Percentiles rank a stretch among this genome's conserved stretches.
Evolutionary conservation across 1,140 invertebrate species (phyloP).

Genomic region (Stratiolaelaps scimitus): DNA sequence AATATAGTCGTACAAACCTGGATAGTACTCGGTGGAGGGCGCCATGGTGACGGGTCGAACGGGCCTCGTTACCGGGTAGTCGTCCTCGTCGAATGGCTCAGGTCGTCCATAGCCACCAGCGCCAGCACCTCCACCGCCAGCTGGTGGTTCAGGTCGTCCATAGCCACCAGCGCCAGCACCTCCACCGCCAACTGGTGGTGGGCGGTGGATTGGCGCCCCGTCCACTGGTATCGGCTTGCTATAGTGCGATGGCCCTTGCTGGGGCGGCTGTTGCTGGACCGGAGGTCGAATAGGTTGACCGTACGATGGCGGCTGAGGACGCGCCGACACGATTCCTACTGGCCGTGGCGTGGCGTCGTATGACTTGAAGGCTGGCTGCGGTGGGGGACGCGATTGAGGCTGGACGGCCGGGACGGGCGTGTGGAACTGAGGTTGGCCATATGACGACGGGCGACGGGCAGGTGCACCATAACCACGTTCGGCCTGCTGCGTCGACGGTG

Average conservation of each 20-base stretch:
- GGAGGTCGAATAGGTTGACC: background rate
- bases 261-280: too few relatives aligned
- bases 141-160: slow-evolving; percentile 4
- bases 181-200: background rate
- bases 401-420: background rate
- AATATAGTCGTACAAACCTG: background rate
- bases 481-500: background rate
- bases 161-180: slow-evolving; percentile 1
- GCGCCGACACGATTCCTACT: slow-evolving; percentile 9
- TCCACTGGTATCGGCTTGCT: too few relatives aligned
- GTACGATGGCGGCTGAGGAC: slow-evolving; percentile 1
- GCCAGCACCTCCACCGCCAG: slow-evolving; percentile 10
- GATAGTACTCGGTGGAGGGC: slow-evolving; percentile 9
- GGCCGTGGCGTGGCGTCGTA: slow-evolving; percentile 8
- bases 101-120: slow-evolving; percentile 13
- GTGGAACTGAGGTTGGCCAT: slow-evolving; percentile 1
- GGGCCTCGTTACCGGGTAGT: background rate
- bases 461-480: slow-evolving; percentile 19
- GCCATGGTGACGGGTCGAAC: slow-evolving; percentile 10
- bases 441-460: slow-evolving; percentile 7
- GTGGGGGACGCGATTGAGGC: background rate
- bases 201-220: too few relatives aligned
- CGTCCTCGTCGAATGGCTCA: slow-evolving; percentile 18
- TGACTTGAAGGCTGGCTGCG: slow-evolving; percentile 3
- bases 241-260: too few relatives aligned